Conservation (phyloP, 2,888 invertebrate species). For the Capitulum mitella region DNA sequence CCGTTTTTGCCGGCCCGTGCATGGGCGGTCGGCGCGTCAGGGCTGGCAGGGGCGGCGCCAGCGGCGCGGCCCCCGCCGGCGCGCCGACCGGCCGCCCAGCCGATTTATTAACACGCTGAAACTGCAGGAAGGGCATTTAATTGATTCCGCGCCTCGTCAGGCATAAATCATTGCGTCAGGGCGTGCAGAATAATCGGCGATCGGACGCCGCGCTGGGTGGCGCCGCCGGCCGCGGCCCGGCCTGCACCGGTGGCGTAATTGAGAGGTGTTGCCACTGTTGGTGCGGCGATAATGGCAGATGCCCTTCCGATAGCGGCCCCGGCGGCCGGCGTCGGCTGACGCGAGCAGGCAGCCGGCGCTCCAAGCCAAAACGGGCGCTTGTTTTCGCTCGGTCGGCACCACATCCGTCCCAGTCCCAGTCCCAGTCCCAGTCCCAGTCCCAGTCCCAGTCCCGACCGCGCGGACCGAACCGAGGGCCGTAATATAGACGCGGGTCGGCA, state of each 20-base stretch:
- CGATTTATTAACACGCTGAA: conserved; percentile 7
- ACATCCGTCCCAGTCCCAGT: too few relatives aligned
- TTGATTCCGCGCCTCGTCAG: neutral
- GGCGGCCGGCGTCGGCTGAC: too few relatives aligned
- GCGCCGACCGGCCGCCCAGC: neutral
- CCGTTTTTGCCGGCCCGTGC: conserved; percentile 15
- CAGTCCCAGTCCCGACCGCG: too few relatives aligned
- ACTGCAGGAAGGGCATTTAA: neutral
- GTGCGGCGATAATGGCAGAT: neutral
- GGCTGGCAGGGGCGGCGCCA: conserved; percentile 12
- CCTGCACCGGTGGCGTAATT: neutral
- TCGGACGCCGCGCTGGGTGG: neutral
- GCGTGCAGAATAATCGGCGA: neutral
- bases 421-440: too few relatives aligned
- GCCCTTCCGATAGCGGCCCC: neutral
- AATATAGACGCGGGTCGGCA: neutral
- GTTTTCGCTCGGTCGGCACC: too few relatives aligned
- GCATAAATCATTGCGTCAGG: neutral
- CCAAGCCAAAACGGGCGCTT: too few relatives aligned
- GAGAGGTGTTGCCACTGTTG: neutral
- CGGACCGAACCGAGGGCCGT: neutral
- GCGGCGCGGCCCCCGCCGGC: neutral
- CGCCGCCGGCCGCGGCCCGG: too few relatives aligned
- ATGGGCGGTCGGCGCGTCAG: conserved; percentile 6
- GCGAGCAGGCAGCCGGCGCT: too few relatives aligned